Conservation (phyloP, 2,888 invertebrate species). For the Halictus quadricinctus region DNA sequence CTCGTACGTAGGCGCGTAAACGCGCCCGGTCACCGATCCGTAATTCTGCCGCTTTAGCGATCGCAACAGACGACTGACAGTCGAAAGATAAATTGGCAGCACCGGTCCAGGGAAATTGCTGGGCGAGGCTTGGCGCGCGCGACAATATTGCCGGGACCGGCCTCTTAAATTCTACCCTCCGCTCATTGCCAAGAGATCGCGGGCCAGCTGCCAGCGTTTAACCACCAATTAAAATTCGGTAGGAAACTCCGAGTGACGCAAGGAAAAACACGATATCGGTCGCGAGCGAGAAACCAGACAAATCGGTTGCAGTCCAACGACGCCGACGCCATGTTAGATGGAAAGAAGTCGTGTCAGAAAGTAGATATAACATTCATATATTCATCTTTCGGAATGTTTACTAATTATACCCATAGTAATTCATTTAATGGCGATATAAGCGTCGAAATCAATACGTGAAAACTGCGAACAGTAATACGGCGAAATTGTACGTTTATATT, state of each 20-base stretch:
- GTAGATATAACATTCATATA: too few relatives aligned
- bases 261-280: neutral
- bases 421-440: too few relatives aligned
- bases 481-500: too few relatives aligned
- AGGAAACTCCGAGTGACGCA: slow-evolving; percentile 13
- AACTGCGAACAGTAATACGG: too few relatives aligned
- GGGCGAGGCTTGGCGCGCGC: slow-evolving; percentile 32
- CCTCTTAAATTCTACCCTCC: slow-evolving; percentile 55
- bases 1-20: neutral
- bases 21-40: slow-evolving; percentile 10
- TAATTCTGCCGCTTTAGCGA: slow-evolving; percentile 41
- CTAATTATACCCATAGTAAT: too few relatives aligned
- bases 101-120: slow-evolving; percentile 41
- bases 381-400: too few relatives aligned
- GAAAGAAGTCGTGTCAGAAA: too few relatives aligned
- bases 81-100: slow-evolving; percentile 41
- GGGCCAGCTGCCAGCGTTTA: slow-evolving; percentile 58
- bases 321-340: too few relatives aligned
- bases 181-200: slow-evolving; percentile 54
- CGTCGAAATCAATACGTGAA: too few relatives aligned
- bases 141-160: slow-evolving; percentile 34
- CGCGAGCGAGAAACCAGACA: neutral
- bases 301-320: neutral
- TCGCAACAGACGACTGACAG: slow-evolving; percentile 33
- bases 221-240: slow-evolving; percentile 63